phyloP scores from a whole-genome alignment of 2,797 vertebrate genomes.

The Garrulus glandarius region DNA sequence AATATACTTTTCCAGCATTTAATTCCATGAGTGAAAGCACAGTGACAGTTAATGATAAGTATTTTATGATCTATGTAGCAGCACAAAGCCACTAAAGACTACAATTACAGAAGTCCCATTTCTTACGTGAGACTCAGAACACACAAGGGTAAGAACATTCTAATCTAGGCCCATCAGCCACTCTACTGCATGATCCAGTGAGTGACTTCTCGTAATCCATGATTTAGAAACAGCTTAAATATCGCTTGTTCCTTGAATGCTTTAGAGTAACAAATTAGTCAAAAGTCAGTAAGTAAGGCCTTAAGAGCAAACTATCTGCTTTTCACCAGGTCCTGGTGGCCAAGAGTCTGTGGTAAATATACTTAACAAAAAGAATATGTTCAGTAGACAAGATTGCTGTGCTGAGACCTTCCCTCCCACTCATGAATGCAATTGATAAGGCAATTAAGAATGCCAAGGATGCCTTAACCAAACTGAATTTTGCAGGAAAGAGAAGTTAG shows the following conservation, averaged over 20 bases:
- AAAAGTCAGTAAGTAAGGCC: background rate
- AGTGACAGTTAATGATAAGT: background rate
- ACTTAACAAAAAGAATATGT: background rate
- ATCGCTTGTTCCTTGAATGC: background rate
- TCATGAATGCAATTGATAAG: background rate
- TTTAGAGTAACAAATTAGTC: background rate
- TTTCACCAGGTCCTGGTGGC: background rate
- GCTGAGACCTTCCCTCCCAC: background rate
- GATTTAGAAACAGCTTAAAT: background rate
- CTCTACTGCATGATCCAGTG: background rate
- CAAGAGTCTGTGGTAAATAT: background rate
- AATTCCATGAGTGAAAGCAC: background rate
- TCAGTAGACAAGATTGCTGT: background rate
- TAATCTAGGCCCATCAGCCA: background rate
- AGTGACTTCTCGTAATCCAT: rapidly evolving
- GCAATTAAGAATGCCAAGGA: background rate
- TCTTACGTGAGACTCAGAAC: background rate
- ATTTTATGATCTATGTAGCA: background rate
- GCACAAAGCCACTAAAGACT: background rate
- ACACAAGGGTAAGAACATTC: background rate
- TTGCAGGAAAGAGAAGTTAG: background rate
- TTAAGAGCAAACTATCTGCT: background rate
- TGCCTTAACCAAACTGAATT: background rate
- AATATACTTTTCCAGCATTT: background rate
- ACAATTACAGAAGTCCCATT: background rate